Percentiles rank a stretch among this genome's conserved stretches.
Evolutionary conservation across 2,113 vertebrate species (phyloP).

Genomic region (Catagonus wagneri): DNA sequence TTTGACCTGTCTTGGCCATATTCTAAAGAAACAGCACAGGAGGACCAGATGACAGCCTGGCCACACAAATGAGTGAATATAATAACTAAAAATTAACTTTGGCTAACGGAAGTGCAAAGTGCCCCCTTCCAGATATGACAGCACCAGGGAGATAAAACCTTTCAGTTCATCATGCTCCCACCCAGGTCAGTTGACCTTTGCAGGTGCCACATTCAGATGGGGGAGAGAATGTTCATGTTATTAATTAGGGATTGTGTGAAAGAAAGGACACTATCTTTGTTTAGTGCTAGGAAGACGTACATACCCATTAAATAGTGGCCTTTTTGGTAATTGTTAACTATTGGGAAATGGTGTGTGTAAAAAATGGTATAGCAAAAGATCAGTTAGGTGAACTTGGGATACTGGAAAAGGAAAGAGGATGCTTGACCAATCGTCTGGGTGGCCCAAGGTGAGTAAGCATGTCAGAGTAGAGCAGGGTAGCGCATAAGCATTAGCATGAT

Average conservation of each 20-base stretch:
- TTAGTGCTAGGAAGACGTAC: background rate
- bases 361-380: background rate
- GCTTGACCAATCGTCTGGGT: background rate
- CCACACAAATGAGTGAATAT: background rate
- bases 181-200: background rate
- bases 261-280: background rate
- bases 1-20: background rate
- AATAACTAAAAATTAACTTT: background rate
- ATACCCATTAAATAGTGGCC: background rate
- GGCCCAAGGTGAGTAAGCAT: background rate
- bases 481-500: background rate
- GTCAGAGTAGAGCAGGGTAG: background rate
- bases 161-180: background rate
- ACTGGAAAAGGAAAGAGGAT: background rate
- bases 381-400: conserved; percentile 1
- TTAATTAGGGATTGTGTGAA: background rate
- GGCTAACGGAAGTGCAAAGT: background rate
- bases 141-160: background rate
- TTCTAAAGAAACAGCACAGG: background rate
- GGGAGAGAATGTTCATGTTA: background rate
- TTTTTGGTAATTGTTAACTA: background rate
- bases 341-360: background rate
- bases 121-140: background rate
- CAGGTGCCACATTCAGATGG: background rate
- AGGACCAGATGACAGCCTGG: background rate